These are phyloP conservation scores for Papilio xuthus DNA, from an alignment of 1,140 invertebrate genomes.

Conservation along the genomic window DNA sequence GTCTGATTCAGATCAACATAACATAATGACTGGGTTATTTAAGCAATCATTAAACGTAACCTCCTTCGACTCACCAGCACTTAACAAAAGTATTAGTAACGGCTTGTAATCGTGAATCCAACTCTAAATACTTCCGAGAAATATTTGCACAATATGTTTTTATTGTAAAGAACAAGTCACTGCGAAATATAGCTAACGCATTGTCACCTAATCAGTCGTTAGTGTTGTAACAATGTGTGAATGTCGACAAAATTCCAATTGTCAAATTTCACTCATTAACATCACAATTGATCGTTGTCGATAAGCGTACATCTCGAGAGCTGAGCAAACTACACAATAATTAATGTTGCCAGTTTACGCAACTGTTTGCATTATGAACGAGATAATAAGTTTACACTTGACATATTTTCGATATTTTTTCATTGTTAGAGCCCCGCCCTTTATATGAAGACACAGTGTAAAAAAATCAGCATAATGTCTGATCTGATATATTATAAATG, in stretches of 20 bases:
- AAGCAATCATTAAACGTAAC: background rate
- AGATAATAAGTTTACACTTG: conserved; percentile 40
- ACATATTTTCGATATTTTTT: conserved; percentile 40
- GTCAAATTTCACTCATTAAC: conserved; percentile 66
- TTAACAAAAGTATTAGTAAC: conserved; percentile 3
- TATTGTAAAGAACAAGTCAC: conserved; percentile 20
- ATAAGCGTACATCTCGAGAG: conserved; percentile 54
- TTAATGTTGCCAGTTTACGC: conserved; percentile 48
- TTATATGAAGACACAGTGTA: conserved; percentile 19
- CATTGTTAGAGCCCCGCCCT: conserved; percentile 30
- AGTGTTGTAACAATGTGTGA: conserved; percentile 45
- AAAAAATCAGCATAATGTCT: background rate
- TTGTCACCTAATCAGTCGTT: conserved; percentile 12
- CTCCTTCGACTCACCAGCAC: background rate
- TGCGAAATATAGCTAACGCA: background rate
- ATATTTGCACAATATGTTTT: conserved; percentile 24
- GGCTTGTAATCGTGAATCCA: background rate
- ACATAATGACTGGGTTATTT: background rate
- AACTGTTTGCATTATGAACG: conserved; percentile 49
- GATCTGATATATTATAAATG: no score
- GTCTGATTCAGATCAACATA: background rate
- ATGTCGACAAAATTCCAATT: conserved; percentile 44
- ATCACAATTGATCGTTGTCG: conserved; percentile 57
- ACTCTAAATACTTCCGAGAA: conserved; percentile 7
- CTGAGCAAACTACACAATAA: conserved; percentile 50